Evolutionary conservation across 2,113 vertebrate species (phyloP), one percentile per base, ranked within the genome.

Genomic region (Pogonocichla stellata): DNA sequence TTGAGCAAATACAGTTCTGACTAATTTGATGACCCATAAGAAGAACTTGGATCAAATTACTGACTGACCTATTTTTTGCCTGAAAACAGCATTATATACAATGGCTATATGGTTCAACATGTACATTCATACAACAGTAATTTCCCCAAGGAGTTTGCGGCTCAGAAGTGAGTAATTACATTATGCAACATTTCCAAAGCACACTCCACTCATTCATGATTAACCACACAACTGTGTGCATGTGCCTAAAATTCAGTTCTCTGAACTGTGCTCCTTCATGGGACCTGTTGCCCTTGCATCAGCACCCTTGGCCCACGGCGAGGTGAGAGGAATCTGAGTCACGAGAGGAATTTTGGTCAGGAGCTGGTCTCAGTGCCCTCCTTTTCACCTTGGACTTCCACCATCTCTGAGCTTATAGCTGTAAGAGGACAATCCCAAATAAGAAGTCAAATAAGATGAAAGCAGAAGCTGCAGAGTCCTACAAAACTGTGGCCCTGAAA

Each of bases 261-360:
- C 54, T 51, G 67, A 47, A 2, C 62, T 66, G 28, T 20, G 54
- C 26, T 65, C 86, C 84, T 80, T 47, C 19, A 4, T 33, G 57
- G 70, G 79, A 92, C 40, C 38, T 0, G 0, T 36, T 67, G n/a
- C 36, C 80, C 83, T 78, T 7, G 3, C 61, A 42, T 58, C 64
- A 28, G 24, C 5, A n/a, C 56, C 82, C 50, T 81, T 71, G 0
- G 2, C 83, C 66, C 1, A 2, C 0, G 14, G 71, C 0, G 0
- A 82, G 33, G 34, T 73, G 75, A 91, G 74, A 86, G 31, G 47
- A 71, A 82, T 86, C 71, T 53, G 60, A 96, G 38, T 51, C 74
- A 92, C 0, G 13, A 73, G 47, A 90, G 25, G 87, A 94, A 94
- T 93, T 89, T 56, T 92, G 50, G 47, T 85, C 58, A 36, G 62